Evolutionary conservation across 2,888 invertebrate species (phyloP), one percentile per base, ranked within the genome.

Genomic region (Leptarthrus brevirostris): DNA sequence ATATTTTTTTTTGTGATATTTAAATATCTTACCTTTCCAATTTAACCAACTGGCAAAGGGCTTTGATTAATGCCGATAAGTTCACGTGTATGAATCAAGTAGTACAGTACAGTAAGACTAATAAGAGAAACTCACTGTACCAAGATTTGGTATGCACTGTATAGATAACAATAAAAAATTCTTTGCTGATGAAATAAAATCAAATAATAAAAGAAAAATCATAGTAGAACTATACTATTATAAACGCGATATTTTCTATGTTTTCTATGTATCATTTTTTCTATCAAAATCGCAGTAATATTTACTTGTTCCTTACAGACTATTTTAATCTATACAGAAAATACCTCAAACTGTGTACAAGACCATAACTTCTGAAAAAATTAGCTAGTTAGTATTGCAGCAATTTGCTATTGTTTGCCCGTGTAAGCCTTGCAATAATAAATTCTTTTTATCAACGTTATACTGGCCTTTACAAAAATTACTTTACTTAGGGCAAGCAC

Each of bases 131-230:
- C 49, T 30, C 69, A 76, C 77, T 76, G 77, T 77, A 77, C 71
- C 77, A 78, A 79, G 75, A 77, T 78, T 77, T 56, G 72, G 56
- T 76, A 72, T 76, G 73, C 47, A 71, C 76, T 75, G 54, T 74
- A 69, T 56, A 73, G 74, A 76, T 56, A 73, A 74, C 74, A 77
- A 77, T 76, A 74, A 71, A 56, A 72, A 72, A 74, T 71, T 74
- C 72, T 74, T 74, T 76, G 78, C 75, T 77, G 76, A 74, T 74
- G 74, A 76, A 76, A 77, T 74, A 76, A 75, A 77, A 61, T 77
- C 78, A 79, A 75, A 73, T 56, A n/a, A 54, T 34, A 71, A 70
- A 74, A 73, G 44, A 70, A 77, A 72, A 75, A 69, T 72, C 52
- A 66, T 56, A 66, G 72, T 76, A 72, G 49, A 72, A 74, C 77